Percentiles rank a stretch among this genome's conserved stretches.
These are phyloP conservation scores for Sinocyclocheilus maitianheensis DNA, from an alignment of 2,113 vertebrate species.

Conservation along the genomic window DNA sequence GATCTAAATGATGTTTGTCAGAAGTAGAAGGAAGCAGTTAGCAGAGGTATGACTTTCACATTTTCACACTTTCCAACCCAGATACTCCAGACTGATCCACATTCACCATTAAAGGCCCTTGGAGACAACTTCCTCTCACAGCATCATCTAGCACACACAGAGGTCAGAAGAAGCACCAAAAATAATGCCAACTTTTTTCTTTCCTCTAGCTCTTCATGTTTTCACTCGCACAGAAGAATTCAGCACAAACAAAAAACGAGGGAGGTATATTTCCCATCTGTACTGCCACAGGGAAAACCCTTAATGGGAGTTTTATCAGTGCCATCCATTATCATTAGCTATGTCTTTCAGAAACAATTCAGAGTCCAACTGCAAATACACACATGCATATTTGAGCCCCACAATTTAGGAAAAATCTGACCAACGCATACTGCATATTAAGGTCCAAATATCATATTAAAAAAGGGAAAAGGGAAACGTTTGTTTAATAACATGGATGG, in stretches of 20 bases:
- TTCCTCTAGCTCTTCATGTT: background rate
- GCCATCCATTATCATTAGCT: constrained; percentile 53
- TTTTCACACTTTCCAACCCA: constrained; percentile 7
- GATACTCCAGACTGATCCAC: constrained; percentile 27
- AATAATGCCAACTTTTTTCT: constrained; percentile 12
- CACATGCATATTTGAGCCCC: background rate
- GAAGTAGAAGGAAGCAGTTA: constrained; percentile 5
- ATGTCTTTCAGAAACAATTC: background rate
- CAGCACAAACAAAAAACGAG: constrained; percentile 7
- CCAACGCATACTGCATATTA: background rate
- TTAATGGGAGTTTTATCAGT: constrained; percentile 60
- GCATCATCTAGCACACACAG: constrained; percentile 16
- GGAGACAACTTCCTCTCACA: constrained; percentile 16
- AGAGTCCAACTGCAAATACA: background rate
- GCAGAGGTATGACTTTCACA: constrained; percentile 26
- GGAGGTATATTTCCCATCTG: background rate
- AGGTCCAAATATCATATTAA: background rate
- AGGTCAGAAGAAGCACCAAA: constrained; percentile 22
- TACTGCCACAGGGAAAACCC: constrained; percentile 50
- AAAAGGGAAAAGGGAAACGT: background rate
- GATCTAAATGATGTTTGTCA: constrained; percentile 35
- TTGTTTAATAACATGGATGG: background rate
- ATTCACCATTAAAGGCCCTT: constrained; percentile 17
- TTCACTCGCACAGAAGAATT: constrained; percentile 22
- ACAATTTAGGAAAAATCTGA: background rate